These are phyloP conservation scores for Leptobrachium ailaonicum DNA, from an alignment of 2,113 vertebrate species.

Conservation along the genomic window DNA sequence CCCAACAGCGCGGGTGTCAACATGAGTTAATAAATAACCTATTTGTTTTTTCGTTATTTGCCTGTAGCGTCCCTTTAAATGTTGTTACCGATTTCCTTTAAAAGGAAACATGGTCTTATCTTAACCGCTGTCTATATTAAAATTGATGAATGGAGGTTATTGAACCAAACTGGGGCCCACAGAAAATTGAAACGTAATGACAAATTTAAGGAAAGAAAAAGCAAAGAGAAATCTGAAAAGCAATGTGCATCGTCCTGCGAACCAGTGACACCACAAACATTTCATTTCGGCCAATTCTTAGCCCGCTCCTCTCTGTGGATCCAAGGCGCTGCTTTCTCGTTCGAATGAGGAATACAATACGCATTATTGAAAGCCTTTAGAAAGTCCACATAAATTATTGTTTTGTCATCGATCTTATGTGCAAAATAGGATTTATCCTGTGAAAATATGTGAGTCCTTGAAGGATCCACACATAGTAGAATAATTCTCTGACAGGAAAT, in stretches of 20 bases:
- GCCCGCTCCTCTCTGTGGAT: background rate
- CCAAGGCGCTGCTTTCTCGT: slow-evolving; percentile 10
- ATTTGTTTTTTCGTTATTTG: too few species aligned
- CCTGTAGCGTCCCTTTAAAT: background rate
- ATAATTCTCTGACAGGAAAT: slow-evolving; percentile 40
- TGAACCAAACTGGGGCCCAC: too few species aligned
- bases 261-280: slow-evolving; percentile 14
- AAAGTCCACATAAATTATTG: slow-evolving; percentile 40
- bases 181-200: too few species aligned
- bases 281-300: slow-evolving; percentile 12
- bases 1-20: too few species aligned
- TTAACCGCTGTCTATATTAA: too few species aligned
- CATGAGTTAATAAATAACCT: too few species aligned
- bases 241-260: background rate
- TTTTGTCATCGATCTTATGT: slow-evolving; percentile 36
- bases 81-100: too few species aligned
- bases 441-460: slow-evolving; percentile 44
- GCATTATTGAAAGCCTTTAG: slow-evolving; percentile 13
- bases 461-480: slow-evolving; percentile 34
- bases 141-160: too few species aligned
- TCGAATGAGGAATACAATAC: slow-evolving; percentile 23
- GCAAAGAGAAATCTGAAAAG: background rate
- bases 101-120: too few species aligned
- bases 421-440: slow-evolving; percentile 30
- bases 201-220: too few species aligned